phyloP scores from a whole-genome alignment of 2,113 vertebrate species.

The Columba livia region DNA sequence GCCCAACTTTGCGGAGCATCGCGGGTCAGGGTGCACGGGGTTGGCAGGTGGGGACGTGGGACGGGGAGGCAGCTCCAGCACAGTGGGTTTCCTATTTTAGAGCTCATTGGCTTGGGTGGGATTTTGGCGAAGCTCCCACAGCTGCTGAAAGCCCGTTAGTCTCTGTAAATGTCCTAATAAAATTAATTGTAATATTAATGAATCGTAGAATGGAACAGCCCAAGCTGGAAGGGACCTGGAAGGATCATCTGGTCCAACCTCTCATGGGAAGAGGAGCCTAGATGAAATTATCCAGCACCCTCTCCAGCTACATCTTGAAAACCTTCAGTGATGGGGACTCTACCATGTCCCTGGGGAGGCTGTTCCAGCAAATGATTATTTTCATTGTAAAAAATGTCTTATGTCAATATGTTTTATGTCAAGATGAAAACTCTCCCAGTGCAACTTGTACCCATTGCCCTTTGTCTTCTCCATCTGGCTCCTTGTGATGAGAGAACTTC shows the following conservation, averaged over 20 bases:
- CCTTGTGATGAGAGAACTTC: background rate
- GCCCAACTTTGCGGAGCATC: background rate
- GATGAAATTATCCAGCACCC: background rate
- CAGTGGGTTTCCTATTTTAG: background rate
- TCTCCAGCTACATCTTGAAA: fast-evolving
- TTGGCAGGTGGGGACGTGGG: background rate
- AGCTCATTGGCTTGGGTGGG: background rate
- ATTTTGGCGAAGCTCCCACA: background rate
- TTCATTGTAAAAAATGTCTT: background rate
- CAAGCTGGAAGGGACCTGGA: background rate
- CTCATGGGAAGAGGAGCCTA: background rate
- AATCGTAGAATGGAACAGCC: background rate
- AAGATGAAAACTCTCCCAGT: background rate
- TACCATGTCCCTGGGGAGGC: background rate
- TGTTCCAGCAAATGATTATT: background rate
- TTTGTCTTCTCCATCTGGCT: background rate
- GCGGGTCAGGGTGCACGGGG: background rate
- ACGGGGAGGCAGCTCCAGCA: background rate
- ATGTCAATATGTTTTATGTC: fast-evolving
- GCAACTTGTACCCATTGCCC: background rate
- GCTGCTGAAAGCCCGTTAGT: background rate
- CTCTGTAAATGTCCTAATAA: background rate
- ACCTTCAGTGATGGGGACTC: background rate
- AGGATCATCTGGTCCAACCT: background rate
- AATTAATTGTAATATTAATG: background rate